Evolutionary conservation across 2,797 vertebrate species (phyloP), one percentile per base, ranked within the genome.

Genomic region (Hydrocynus forskahlii): DNA sequence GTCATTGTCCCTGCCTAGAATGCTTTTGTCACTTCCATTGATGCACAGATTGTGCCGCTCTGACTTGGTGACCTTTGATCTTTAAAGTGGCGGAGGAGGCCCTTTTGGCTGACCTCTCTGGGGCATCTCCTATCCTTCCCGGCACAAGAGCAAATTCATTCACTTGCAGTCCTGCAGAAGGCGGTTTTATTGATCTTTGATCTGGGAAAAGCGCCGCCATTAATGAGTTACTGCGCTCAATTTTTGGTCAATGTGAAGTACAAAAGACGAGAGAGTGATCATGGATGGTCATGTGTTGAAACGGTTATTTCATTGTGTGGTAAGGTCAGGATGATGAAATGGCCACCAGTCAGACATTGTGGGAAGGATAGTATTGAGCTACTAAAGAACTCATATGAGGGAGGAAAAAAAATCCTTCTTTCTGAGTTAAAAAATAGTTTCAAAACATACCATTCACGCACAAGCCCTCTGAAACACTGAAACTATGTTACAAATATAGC

Each of bases 61-160:
- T 87, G 87, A 91, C 89, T 87, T 86, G 6, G 63, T 82, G 87
- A 86, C 84, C 88, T 90, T 88, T 91, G 85, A 71, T 86, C 83
- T 88, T 87, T 85, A 78, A 10, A 77, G 74, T 83, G 54, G 45
- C 87, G 50, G 78, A 12, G 4, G 60, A 81, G 81, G 29, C 84
- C 66, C 54, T 87, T 52, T 48, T 69, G 45, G 38, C 76, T 83
- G 81, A 89, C 69, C 81, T 59, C 78, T 29, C 2, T 62, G 69
- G 82, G 54, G 79, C 71, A 25, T 78, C 78, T 82, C 57, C 25
- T 63, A 71, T 80, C 59, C 81, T 77, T 50, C 67, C 66, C 74
- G 55, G 10, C 55, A 81, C 84, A 76, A 85, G 62, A 67, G 80
- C 77, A 85, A 83, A 76, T 87, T 83, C 54, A 77, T 83, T 79